Evolutionary conservation across 2,113 vertebrate species (phyloP).

Genomic region (Brienomyrus longianalis): DNA sequence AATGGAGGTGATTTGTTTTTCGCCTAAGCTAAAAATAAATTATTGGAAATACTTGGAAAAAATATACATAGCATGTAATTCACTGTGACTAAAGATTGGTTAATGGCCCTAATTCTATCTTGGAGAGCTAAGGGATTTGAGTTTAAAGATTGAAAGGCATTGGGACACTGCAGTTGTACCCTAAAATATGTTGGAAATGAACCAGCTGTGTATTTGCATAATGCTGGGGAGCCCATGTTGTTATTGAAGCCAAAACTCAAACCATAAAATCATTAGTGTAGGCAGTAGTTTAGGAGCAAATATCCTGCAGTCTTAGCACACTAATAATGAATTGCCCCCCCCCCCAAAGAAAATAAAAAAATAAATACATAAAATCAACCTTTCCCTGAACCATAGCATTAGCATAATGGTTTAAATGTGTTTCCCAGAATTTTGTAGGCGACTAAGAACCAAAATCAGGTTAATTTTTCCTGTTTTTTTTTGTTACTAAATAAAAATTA

Average conservation of each 20-base stretch:
- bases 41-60: background rate
- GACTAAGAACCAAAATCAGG: constrained; percentile 1
- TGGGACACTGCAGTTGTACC: background rate
- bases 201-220: background rate
- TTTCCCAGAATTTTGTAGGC: background rate
- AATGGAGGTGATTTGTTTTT: background rate
- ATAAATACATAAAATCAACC: background rate
- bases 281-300: background rate
- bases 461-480: background rate
- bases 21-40: background rate
- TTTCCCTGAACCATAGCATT: background rate
- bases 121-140: background rate
- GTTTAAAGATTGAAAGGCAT: background rate
- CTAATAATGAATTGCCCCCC: background rate
- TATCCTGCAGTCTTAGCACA: background rate
- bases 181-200: constrained; percentile 47
- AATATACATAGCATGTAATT: background rate
- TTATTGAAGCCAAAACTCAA: constrained; percentile 38
- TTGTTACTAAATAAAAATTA: background rate
- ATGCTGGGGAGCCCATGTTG: constrained; percentile 57
- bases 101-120: background rate
- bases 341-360: background rate
- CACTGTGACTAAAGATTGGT: constrained; percentile 1
- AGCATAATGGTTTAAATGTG: background rate
- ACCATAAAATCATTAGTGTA: background rate